Evolutionary conservation across 2,888 invertebrate species (phyloP), one percentile per base, ranked within the genome.

Genomic region (Sesia apiformis): DNA sequence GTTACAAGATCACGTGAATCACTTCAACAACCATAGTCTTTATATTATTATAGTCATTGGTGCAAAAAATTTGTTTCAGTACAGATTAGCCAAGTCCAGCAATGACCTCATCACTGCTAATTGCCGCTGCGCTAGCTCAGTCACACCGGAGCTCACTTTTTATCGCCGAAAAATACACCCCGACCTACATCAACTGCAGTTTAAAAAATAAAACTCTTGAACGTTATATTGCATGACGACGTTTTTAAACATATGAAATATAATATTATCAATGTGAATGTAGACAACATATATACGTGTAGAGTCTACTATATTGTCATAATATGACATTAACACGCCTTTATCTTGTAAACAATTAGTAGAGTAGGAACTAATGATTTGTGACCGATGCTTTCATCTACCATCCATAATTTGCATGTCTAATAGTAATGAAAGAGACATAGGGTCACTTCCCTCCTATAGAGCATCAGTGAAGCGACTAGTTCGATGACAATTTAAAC

Each of bases 141-240:
- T 70, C 66, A 61, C 69, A 67, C 68, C 70, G 68, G 67, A 72
- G 71, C 65, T 67, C 56, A 59, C 65, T 81, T 84, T 84, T 84
- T 80, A 66, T 71, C 63, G 57, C 65, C 56, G 64, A 78, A 82
- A 78, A 79, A 67, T 64, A 63, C 60, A 62, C 69, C 80, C 69
- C 80, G 87, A 88, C 88, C 88, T 88, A 84, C 84, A 81, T 76
- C 85, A 88, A 87, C 70, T 60, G 65, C 57, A 49, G 46, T 46
- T n/a, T 46, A 23, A 46, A 8, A 46, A 46, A 23, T 23, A 23
- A 46, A 46, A 46, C 46, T 46, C 8, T 46, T 46, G 23, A 23
- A 23, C 23, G 23, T 23, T 23, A 2, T 23, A 23, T 23, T 23
- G 23, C 23, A 23, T 2, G 23, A 23, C 23, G 23, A 23, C 23